phyloP scores from a whole-genome alignment of 2,113 vertebrate species.

The Capra hircus region DNA sequence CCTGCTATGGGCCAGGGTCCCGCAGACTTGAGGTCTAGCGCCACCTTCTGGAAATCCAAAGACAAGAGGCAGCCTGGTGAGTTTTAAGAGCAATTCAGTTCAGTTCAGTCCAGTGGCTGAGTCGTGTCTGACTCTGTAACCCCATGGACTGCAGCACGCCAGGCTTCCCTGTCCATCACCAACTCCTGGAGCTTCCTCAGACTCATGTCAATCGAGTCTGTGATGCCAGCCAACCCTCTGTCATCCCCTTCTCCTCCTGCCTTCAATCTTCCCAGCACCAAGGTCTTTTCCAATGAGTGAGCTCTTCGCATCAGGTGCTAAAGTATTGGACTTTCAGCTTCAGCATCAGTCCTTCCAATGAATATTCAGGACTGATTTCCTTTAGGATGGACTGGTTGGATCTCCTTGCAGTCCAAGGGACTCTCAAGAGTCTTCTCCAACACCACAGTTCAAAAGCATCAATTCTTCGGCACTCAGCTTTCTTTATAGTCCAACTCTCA shows the following conservation, averaged over 20 bases:
- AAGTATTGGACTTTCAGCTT: not conserved
- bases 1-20: too few species aligned
- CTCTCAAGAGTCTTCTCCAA: too few species aligned
- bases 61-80: too few species aligned
- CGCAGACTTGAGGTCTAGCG: too few species aligned
- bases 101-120: not conserved
- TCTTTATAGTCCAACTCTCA: too few species aligned
- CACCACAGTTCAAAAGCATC: too few species aligned
- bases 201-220: accelerated
- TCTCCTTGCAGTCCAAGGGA: too few species aligned
- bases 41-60: too few species aligned
- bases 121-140: not conserved
- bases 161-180: not conserved
- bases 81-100: not conserved
- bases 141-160: not conserved
- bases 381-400: too few species aligned
- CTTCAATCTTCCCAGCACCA: not conserved
- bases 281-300: not conserved
- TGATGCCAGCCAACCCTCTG: not conserved
- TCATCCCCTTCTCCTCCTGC: not conserved
- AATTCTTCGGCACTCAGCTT: too few species aligned
- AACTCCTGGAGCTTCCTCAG: accelerated
- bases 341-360: not conserved
- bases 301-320: accelerated
- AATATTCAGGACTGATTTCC: not conserved